Conservation (phyloP, 1,140 invertebrate species). For the Ceratitis capitata region DNA sequence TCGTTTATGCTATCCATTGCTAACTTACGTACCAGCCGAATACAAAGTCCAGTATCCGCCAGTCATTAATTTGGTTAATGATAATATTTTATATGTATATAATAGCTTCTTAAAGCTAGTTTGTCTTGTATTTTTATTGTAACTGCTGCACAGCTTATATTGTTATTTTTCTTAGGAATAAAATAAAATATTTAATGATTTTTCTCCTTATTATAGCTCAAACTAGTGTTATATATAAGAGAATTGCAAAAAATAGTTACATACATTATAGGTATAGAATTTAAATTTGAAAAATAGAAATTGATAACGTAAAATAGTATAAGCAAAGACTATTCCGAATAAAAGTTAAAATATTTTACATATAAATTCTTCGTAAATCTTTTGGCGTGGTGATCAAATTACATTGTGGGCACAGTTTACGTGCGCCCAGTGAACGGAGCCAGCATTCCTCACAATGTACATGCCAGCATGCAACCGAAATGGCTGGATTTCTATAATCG, state of each 20-base stretch:
- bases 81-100: neutral
- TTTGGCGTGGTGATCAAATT: slow-evolving; percentile 91
- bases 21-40: too few relatives aligned
- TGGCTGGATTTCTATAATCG: slow-evolving; percentile 86
- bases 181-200: neutral
- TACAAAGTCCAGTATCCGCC: too few relatives aligned
- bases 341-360: too few relatives aligned
- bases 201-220: neutral
- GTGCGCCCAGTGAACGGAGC: slow-evolving; percentile 87
- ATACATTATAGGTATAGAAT: neutral
- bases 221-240: neutral
- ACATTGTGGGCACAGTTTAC: slow-evolving; percentile 94
- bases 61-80: neutral
- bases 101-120: neutral
- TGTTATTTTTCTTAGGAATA: neutral
- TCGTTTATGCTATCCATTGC: too few relatives aligned
- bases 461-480: slow-evolving; percentile 96
- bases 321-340: too few relatives aligned
- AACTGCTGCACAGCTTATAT: neutral
- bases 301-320: neutral
- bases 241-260: neutral
- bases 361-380: slow-evolving; percentile 88
- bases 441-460: slow-evolving; percentile 95
- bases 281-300: neutral
- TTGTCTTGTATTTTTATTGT: slow-evolving; percentile 19